Evolutionary conservation across 2,797 vertebrate species (phyloP), one percentile per base, ranked within the genome.

Genomic region (Sebastolobus alascanus): DNA sequence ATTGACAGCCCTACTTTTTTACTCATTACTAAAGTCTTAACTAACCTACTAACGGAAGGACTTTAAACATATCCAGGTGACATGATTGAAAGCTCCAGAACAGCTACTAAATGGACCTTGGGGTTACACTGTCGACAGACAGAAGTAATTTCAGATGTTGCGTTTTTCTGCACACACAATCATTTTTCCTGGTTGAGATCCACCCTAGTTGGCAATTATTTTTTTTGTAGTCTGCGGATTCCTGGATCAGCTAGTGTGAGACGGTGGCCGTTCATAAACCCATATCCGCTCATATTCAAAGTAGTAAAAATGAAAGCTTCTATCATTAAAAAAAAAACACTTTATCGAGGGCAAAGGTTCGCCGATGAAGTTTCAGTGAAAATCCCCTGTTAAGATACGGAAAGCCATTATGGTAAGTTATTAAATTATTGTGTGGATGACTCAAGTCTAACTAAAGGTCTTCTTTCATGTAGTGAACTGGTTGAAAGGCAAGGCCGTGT

Each of bases 371-470:
- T 90, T 88, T 73, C 70, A 87, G 50, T 68, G 66, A 81, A 85
- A 83, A 75, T 84, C 37, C 55, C 55, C 78, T 75, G 81, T 90
- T 61, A 82, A 84, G 90, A 87, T 80, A 89, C 43, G 73, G 40
- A 77, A 87, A 80, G 52, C 79, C 63, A 78, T 90, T 77, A 89
- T 65, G 59, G 67, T 67, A 80, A 71, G 61, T 89, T 88, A 92
- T 92, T 92, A 82, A 91, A 93, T 88, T 84, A 91, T 83, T 73
- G 35, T 83, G 75, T 64, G 84, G 81, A 78, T 80, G 83, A 91
- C 73, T 92, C 50, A 64, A 87, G 83, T 92, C 70, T 61, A 50
- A 80, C 85, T 79, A 89, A 90, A 92, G 87, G 90, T 92, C 89
- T 77, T 83, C 83, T 89, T 90, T 93, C 84, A 92, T 89, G 75